These are phyloP conservation scores for Spinus pinus DNA, from an alignment of 2,797 vertebrate species.

Conservation along the genomic window DNA sequence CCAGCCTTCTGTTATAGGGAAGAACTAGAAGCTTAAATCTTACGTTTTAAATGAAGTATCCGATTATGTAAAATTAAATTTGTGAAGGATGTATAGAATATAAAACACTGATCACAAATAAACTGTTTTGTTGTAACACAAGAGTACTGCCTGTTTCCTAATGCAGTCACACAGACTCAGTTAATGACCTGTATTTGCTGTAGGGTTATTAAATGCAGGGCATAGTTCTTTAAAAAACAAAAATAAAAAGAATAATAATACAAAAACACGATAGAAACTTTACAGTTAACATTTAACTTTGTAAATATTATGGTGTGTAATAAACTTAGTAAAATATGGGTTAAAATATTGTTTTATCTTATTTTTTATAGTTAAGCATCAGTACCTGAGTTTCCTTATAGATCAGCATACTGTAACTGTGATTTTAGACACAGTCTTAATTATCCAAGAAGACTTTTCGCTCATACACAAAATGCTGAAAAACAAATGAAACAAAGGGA, in stretches of 20 bases:
- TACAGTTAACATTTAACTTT: slow-evolving; percentile 76
- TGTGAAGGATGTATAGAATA: slow-evolving; percentile 94
- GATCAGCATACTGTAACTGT: slow-evolving; percentile 62
- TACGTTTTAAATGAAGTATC: slow-evolving; percentile 82
- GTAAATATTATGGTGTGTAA: slow-evolving; percentile 76
- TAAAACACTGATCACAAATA: slow-evolving; percentile 89
- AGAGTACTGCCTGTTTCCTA: slow-evolving; percentile 85
- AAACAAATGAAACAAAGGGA: slow-evolving; percentile 31
- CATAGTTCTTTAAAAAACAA: slow-evolving; percentile 65
- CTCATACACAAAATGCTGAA: slow-evolving; percentile 63
- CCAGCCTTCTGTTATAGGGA: slow-evolving; percentile 84
- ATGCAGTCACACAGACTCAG: slow-evolving; percentile 72
- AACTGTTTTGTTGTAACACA: slow-evolving; percentile 89
- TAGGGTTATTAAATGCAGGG: slow-evolving; percentile 73
- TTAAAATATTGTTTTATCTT: slow-evolving; percentile 75
- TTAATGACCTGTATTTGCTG: slow-evolving; percentile 69
- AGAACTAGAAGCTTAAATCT: slow-evolving; percentile 81
- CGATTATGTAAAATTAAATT: slow-evolving; percentile 89
- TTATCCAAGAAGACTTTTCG: slow-evolving; percentile 61
- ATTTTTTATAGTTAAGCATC: slow-evolving; percentile 71
- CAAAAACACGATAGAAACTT: slow-evolving; percentile 51
- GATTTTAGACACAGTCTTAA: slow-evolving; percentile 53
- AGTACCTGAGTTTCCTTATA: slow-evolving; percentile 65
- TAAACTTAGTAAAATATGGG: slow-evolving; percentile 74
- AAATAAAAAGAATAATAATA: neutral